Conservation (phyloP, 2,888 invertebrate genomes). For the Pseudoips prasinana region DNA sequence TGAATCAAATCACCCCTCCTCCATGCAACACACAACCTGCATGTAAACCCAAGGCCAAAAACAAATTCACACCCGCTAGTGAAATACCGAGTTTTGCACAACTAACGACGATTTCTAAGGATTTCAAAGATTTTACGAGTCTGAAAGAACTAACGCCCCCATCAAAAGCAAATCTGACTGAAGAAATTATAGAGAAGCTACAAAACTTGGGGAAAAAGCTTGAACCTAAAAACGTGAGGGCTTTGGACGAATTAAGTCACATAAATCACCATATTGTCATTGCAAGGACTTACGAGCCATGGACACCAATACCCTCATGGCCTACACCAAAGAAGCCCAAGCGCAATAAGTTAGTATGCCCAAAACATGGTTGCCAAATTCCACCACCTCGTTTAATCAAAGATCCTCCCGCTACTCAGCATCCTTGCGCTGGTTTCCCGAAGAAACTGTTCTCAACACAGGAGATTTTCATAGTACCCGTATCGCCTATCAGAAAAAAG, state of each 20-base stretch:
- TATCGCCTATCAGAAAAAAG: background rate
- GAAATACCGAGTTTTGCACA: background rate
- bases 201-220: slow-evolving; percentile 16
- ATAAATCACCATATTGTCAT: slow-evolving; percentile 6
- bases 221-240: background rate
- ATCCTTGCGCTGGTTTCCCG: slow-evolving; percentile 46
- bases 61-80: too few relatives aligned
- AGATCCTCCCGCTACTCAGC: slow-evolving; percentile 35
- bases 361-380: slow-evolving; percentile 53
- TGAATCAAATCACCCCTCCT: slow-evolving; percentile 8
- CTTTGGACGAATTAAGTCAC: slow-evolving; percentile 2
- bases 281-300: slow-evolving; percentile 53
- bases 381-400: slow-evolving; percentile 30
- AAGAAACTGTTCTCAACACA: slow-evolving; percentile 37
- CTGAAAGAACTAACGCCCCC: background rate
- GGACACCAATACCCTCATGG: slow-evolving; percentile 67
- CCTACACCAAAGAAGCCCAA: slow-evolving; percentile 36
- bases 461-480: background rate
- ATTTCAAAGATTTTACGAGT: too few relatives aligned
- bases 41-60: too few relatives aligned
- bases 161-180: slow-evolving; percentile 13
- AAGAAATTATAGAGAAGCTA: slow-evolving; percentile 16
- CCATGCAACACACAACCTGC: too few relatives aligned
- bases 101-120: background rate
- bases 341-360: slow-evolving; percentile 34